These are phyloP conservation scores for Ostrea denselamellosa DNA, from an alignment of 1,140 invertebrate species.

Conservation along the genomic window DNA sequence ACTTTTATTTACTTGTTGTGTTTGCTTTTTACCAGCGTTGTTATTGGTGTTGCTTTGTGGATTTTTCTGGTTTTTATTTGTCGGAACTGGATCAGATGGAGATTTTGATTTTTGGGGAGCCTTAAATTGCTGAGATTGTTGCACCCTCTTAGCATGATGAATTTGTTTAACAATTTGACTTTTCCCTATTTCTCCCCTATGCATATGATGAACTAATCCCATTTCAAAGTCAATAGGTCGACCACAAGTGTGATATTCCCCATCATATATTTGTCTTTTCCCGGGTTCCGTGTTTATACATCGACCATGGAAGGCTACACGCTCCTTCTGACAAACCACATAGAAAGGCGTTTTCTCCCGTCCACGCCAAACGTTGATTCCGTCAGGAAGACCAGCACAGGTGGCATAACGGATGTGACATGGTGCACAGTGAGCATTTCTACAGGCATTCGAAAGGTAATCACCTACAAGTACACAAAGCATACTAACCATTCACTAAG, in stretches of 20 bases:
- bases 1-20: background rate
- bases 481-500: too few relatives aligned
- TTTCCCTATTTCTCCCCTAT: conserved; percentile 15
- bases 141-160: background rate
- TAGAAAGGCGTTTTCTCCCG: conserved; percentile 26
- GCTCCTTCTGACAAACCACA: conserved; percentile 5
- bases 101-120: background rate
- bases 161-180: conserved; percentile 26
- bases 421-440: conserved; percentile 22
- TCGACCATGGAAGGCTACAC: conserved; percentile 38
- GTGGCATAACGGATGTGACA: conserved; percentile 37
- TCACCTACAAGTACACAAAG: conserved; percentile 9
- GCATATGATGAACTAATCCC: conserved; percentile 19
- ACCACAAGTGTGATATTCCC: background rate
- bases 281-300: conserved; percentile 34
- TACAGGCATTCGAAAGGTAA: conserved; percentile 21
- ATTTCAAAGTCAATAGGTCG: conserved; percentile 32
- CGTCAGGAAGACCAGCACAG: conserved; percentile 14
- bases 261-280: conserved; percentile 37
- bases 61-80: too few relatives aligned
- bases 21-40: background rate
- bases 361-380: conserved; percentile 39
- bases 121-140: background rate
- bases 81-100: background rate
- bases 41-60: background rate